A percentile compares a stretch with the other conserved stretches of the same genome.
Conservation (phyloP, 1,140 invertebrate genomes). For the Polypedilum vanderplanki region DNA sequence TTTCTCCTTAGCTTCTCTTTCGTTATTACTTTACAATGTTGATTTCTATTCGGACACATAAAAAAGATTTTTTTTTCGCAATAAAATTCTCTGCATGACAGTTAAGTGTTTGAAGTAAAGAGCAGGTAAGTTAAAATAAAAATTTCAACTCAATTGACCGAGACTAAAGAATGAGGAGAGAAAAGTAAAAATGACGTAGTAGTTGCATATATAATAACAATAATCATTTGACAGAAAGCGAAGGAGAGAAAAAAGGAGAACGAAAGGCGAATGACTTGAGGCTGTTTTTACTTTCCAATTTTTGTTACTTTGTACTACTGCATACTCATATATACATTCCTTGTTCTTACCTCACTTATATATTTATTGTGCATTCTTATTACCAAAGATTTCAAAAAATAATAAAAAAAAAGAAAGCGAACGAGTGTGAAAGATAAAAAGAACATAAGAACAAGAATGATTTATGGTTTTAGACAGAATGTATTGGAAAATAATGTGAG, state of each 20-base stretch:
- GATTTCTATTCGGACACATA: too few species aligned
- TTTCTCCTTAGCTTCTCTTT: too few species aligned
- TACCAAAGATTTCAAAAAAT: too few species aligned
- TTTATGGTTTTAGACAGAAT: not conserved
- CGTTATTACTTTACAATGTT: too few species aligned
- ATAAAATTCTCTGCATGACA: too few species aligned
- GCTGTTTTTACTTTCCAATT: conserved; percentile 18
- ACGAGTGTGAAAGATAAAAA: not conserved
- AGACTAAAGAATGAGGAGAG: not conserved
- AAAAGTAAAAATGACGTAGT: not conserved
- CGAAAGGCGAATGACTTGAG: not conserved
- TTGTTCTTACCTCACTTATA: not conserved
- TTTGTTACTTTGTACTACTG: not conserved
- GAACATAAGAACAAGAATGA: not conserved
- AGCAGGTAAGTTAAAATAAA: too few species aligned
- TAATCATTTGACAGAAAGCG: not conserved
- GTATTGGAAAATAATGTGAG: too few species aligned
- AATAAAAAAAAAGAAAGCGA: not conserved
- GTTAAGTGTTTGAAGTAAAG: too few species aligned
- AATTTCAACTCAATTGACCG: too few species aligned
- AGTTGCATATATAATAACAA: conserved; percentile 3
- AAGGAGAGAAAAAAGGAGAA: not conserved
- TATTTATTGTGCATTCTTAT: not conserved
- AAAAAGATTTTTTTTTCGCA: too few species aligned
- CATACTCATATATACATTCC: not conserved